Evolutionary conservation across 2,113 vertebrate genomes (phyloP).

Genomic region (Cettia cetti): DNA sequence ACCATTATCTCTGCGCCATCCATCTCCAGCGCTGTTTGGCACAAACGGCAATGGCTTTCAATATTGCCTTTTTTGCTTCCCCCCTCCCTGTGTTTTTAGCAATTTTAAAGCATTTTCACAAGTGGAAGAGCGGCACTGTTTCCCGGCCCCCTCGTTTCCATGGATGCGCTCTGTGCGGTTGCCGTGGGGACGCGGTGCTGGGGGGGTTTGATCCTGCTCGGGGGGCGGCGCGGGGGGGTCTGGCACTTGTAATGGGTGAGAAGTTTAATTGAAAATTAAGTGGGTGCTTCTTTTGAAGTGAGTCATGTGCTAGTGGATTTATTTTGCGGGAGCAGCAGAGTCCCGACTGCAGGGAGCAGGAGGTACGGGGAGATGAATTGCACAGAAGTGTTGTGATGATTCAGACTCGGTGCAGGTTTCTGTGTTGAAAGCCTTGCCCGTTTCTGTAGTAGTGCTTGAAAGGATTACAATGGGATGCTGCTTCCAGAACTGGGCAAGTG

Average conservation of each 20-base stretch:
- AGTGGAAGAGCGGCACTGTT: not conserved
- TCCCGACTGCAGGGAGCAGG: not conserved
- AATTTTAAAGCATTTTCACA: not conserved
- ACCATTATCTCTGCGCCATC: not conserved
- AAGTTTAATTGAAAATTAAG: not conserved
- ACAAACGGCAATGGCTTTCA: not conserved
- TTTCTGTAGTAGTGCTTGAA: not conserved
- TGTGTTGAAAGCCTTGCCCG: not conserved
- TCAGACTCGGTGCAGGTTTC: not conserved
- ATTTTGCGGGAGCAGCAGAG: not conserved
- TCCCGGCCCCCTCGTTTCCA: not conserved
- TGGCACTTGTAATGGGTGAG: not conserved
- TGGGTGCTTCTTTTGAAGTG: not conserved
- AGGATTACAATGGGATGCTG: not conserved
- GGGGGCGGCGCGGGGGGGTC: not conserved
- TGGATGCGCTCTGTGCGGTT: conserved; percentile 10
- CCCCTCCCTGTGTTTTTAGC: not conserved
- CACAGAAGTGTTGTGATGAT: not conserved
- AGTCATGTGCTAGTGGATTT: not conserved
- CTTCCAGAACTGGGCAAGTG: not conserved
- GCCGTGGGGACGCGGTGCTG: conserved; percentile 37
- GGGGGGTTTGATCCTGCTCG: not conserved
- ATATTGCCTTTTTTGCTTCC: not conserved
- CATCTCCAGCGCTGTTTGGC: not conserved
- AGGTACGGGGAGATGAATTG: not conserved